These are phyloP conservation scores for Magallana angulata DNA, from an alignment of 1,140 invertebrate genomes.

Conservation along the genomic window DNA sequence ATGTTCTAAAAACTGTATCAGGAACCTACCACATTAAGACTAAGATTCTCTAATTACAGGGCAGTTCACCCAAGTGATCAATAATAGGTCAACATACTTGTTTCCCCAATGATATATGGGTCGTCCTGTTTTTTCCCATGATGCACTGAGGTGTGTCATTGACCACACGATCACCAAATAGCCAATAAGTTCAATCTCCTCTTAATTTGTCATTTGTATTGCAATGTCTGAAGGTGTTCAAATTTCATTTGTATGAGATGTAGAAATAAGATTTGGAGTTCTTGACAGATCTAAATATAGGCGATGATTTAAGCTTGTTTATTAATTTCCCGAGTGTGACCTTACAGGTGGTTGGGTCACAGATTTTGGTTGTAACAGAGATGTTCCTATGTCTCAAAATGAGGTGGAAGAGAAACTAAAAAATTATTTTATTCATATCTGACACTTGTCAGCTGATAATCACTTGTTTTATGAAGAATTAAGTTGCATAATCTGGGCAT, in stretches of 20 bases:
- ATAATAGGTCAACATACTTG: conserved; percentile 19
- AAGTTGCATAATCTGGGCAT: conserved; percentile 13
- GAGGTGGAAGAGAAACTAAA: neutral
- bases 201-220: neutral
- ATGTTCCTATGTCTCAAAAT: neutral
- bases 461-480: conserved; percentile 5
- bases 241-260: neutral
- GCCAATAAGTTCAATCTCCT: conserved; percentile 30
- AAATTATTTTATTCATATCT: neutral
- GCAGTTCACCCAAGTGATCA: conserved; percentile 22
- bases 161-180: neutral
- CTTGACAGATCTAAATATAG: conserved; percentile 1
- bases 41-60: neutral
- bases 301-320: neutral
- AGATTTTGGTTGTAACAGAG: neutral
- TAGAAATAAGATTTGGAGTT: neutral
- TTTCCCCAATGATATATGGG: neutral
- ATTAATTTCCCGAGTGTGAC: neutral
- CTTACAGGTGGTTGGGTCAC: neutral
- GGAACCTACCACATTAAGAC: neutral
- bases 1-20: conserved; percentile 20
- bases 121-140: neutral
- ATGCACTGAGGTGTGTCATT: conserved; percentile 6
- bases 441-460: conserved; percentile 3
- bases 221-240: neutral